Evolutionary conservation across 2,797 vertebrate species (phyloP).

Genomic region (Macropodus opercularis): DNA sequence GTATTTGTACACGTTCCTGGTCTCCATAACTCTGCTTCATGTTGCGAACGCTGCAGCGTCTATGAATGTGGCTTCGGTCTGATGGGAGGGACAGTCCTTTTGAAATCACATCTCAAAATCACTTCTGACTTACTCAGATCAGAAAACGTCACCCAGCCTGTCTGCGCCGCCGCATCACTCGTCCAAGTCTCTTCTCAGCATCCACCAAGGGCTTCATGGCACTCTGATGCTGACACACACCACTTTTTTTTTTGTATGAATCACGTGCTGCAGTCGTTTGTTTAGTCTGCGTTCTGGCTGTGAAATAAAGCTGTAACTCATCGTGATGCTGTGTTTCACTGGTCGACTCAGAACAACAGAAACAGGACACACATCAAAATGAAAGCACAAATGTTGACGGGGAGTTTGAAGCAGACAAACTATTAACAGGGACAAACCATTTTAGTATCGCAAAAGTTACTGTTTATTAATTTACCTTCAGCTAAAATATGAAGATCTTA

Average conservation of each 20-base stretch:
- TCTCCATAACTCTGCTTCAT: constrained; percentile 35
- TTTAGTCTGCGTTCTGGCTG: constrained; percentile 40
- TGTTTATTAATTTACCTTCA: background rate
- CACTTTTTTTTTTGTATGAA: constrained; percentile 58
- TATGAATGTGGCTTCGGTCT: constrained; percentile 36
- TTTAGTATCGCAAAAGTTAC: background rate
- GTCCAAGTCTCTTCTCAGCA: constrained; percentile 15
- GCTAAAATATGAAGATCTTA: too few relatives aligned
- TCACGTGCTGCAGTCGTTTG: constrained; percentile 59
- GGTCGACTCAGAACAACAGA: background rate
- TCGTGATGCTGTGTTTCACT: constrained; percentile 11
- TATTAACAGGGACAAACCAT: too few relatives aligned
- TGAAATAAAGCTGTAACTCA: constrained; percentile 76
- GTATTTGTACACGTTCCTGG: background rate
- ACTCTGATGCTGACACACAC: constrained; percentile 9
- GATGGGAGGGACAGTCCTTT: constrained; percentile 14
- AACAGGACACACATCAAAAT: background rate
- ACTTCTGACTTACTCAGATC: constrained; percentile 9
- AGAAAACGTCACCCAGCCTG: constrained; percentile 8
- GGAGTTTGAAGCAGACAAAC: too few relatives aligned
- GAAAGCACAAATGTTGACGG: background rate
- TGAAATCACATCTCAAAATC: constrained; percentile 35
- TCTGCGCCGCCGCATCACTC: constrained; percentile 21
- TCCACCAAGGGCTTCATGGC: constrained; percentile 17
- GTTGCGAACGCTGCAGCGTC: constrained; percentile 38